Conservation (phyloP, 2,113 vertebrate species). For the Etheostoma cragini region DNA sequence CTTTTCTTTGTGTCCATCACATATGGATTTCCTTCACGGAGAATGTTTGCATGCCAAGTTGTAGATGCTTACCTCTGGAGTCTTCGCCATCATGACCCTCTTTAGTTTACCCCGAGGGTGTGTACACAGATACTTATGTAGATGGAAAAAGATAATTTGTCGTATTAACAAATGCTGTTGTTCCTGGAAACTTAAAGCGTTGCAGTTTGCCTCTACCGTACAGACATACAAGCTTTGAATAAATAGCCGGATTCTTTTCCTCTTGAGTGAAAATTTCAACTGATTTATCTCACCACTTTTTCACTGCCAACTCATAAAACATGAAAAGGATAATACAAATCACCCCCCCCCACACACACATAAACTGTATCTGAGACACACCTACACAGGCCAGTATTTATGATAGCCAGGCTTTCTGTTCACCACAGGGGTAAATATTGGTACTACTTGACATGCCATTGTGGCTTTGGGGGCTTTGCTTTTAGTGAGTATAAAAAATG, state of each 20-base stretch:
- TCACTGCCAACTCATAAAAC: constrained; percentile 58
- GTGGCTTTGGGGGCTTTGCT: constrained; percentile 36
- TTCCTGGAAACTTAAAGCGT: constrained; percentile 24
- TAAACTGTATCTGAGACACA: constrained; percentile 18
- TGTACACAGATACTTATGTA: constrained; percentile 2
- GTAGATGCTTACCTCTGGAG: constrained; percentile 42
- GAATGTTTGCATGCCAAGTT: constrained; percentile 59
- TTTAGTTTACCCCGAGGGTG: constrained; percentile 14
- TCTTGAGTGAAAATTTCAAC: constrained; percentile 25
- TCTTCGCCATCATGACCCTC: constrained; percentile 12
- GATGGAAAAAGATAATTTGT: constrained; percentile 8
- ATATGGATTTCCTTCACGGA: constrained; percentile 58
- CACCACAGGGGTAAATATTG: constrained; percentile 59
- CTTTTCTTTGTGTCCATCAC: constrained; percentile 59
- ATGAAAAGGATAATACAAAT: constrained; percentile 47
- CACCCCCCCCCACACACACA: constrained; percentile 26
- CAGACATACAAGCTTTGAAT: constrained; percentile 3
- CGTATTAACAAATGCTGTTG: constrained; percentile 15
- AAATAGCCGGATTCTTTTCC: constrained; percentile 45
- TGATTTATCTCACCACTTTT: constrained; percentile 55
- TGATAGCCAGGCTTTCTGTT: constrained; percentile 34
- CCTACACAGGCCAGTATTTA: constrained; percentile 39
- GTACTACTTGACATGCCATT: constrained; percentile 52
- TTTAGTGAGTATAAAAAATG: constrained; percentile 54
- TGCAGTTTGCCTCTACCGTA: constrained; percentile 22